Evolutionary conservation across 2,888 invertebrate species (phyloP).

Genomic region (Dynastes hyllus): DNA sequence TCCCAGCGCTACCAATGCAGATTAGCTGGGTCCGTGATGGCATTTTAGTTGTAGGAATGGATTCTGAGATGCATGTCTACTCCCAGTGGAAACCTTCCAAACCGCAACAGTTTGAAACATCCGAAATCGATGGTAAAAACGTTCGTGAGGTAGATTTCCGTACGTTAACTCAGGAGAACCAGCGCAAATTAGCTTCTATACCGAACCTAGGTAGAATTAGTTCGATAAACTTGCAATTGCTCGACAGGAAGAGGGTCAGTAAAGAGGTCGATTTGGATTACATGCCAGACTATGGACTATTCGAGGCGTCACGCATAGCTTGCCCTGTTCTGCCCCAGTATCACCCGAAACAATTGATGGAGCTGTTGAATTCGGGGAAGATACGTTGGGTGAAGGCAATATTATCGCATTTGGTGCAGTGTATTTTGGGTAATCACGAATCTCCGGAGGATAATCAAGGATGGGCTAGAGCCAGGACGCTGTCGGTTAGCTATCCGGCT

Average conservation of each 20-base stretch:
- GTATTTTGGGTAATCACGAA: constrained; percentile 73
- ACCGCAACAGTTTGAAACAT: constrained; percentile 72
- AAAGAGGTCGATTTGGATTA: constrained; percentile 78
- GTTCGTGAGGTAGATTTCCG: constrained; percentile 82
- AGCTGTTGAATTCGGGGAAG: constrained; percentile 97
- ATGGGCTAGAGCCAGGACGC: constrained; percentile 91
- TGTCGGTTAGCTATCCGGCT: constrained; percentile 89
- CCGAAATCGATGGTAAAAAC: constrained; percentile 77
- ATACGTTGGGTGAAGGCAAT: constrained; percentile 99
- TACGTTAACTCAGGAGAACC: constrained; percentile 80
- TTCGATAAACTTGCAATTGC: constrained; percentile 86
- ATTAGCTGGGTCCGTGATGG: constrained; percentile 99
- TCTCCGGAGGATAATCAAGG: constrained; percentile 71
- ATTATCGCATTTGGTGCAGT: constrained; percentile 95
- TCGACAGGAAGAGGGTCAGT: constrained; percentile 79
- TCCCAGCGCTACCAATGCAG: constrained; percentile 98
- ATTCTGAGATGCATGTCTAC: constrained; percentile 99
- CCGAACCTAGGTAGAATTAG: constrained; percentile 88
- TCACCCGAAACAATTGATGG: constrained; percentile 99
- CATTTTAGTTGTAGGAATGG: constrained; percentile 98
- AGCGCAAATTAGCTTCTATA: constrained; percentile 79
- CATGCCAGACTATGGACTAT: constrained; percentile 95
- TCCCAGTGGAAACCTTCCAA: constrained; percentile 95
- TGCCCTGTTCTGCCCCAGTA: constrained; percentile 99
- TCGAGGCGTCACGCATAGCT: constrained; percentile 97